Conservation (phyloP, 64 coral and sea anemone genomes). For the Catalaphyllia jardinei region DNA sequence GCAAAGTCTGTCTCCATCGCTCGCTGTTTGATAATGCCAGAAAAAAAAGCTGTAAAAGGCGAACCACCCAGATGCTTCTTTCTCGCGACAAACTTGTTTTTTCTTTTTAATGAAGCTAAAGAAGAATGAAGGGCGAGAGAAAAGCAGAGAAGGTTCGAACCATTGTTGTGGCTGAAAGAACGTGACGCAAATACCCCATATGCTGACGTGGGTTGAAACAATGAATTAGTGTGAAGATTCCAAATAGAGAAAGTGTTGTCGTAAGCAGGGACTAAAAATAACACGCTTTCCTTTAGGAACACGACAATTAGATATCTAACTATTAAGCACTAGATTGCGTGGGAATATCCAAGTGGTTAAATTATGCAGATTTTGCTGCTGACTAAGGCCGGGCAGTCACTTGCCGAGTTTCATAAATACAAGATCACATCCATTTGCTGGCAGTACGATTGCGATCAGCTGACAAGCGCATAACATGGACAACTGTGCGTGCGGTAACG, state of each 20-base stretch:
- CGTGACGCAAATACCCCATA: not conserved
- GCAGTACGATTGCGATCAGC: not conserved
- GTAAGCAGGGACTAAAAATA: constrained; percentile 42
- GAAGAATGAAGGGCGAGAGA: not conserved
- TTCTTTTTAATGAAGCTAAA: not conserved
- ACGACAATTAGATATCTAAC: constrained; percentile 9
- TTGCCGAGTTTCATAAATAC: not conserved
- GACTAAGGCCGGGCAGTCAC: not conserved
- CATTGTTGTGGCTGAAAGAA: not conserved
- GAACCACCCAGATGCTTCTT: not conserved
- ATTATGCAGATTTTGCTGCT: not conserved
- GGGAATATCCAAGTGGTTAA: constrained; percentile 21
- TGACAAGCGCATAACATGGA: not conserved
- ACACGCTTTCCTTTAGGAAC: constrained; percentile 2
- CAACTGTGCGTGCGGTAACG: not conserved
- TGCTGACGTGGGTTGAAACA: constrained; percentile 27
- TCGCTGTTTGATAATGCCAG: not conserved
- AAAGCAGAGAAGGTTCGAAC: not conserved
- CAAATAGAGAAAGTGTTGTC: constrained; percentile 2
- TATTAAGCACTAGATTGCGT: constrained; percentile 11
- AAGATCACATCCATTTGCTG: not conserved
- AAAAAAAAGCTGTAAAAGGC: not conserved
- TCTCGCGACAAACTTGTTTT: not conserved
- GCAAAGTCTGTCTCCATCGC: constrained; percentile 2
- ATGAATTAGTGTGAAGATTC: not conserved